Evolutionary conservation across 92 coral and sea anemone genomes (phyloP).

Genomic region (Bergia puertoricense): DNA sequence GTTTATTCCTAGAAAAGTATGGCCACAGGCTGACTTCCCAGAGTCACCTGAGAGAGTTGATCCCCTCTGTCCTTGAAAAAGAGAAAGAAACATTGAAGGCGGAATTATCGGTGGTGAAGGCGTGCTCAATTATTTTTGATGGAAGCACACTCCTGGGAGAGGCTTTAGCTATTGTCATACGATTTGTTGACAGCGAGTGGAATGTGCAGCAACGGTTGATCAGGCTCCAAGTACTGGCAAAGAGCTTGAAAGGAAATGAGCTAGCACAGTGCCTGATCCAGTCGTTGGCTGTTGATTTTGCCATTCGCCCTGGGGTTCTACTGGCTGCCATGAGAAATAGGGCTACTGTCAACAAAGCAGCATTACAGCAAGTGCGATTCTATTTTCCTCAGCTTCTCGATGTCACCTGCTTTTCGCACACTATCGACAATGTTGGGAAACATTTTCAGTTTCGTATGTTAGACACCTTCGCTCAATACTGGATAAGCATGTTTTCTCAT

Average conservation of each 20-base stretch:
- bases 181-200: constrained; percentile 39
- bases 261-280: constrained; percentile 57
- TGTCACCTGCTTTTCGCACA: constrained; percentile 60
- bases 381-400: constrained; percentile 48
- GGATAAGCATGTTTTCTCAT: constrained; percentile 57
- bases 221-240: constrained; percentile 24
- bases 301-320: constrained; percentile 48
- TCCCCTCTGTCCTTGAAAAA: too few species aligned
- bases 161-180: constrained; percentile 34
- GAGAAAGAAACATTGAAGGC: too few species aligned
- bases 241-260: constrained; percentile 37
- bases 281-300: constrained; percentile 48
- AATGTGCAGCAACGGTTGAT: constrained; percentile 46
- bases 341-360: too few species aligned
- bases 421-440: constrained; percentile 62
- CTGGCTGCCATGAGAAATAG: constrained; percentile 36
- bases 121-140: constrained; percentile 16
- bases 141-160: constrained; percentile 40
- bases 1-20: too few species aligned
- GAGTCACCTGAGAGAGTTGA: too few species aligned
- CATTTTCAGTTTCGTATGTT: constrained; percentile 65
- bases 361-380: constrained; percentile 50
- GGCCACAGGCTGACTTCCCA: too few species aligned
- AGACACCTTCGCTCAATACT: constrained; percentile 53
- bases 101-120: not conserved